phyloP scores from a whole-genome alignment of 2,797 vertebrate genomes.

The Cyclopterus lumpus region DNA sequence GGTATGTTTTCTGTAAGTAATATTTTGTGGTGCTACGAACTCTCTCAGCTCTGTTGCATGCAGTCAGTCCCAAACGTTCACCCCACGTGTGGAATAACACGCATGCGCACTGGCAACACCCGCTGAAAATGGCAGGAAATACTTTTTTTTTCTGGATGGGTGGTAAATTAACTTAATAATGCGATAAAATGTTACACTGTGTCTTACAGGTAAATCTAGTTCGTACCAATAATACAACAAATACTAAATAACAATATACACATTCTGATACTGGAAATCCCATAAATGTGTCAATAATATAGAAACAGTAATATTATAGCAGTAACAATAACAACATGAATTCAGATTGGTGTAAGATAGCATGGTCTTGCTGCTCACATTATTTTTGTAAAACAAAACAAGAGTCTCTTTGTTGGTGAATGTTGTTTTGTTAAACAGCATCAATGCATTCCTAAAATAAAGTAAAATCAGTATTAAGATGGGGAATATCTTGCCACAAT shows the following conservation, averaged over 20 bases:
- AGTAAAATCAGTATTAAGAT: neutral
- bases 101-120: constrained; percentile 49
- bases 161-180: neutral
- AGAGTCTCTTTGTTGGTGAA: too few relatives aligned
- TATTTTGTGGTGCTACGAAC: neutral
- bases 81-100: constrained; percentile 70
- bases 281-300: too few relatives aligned
- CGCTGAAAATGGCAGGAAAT: constrained; percentile 14
- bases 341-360: too few relatives aligned
- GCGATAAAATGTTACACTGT: neutral
- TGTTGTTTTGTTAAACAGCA: too few relatives aligned
- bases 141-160: neutral
- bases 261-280: too few relatives aligned
- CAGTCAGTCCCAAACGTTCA: constrained; percentile 32
- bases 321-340: too few relatives aligned
- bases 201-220: neutral
- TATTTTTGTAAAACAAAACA: too few relatives aligned
- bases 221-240: neutral
- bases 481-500: neutral
- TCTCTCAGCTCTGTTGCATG: neutral
- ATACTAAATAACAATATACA: neutral
- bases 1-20: accelerated
- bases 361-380: too few relatives aligned
- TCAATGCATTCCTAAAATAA: too few relatives aligned
- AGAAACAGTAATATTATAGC: too few relatives aligned